Base-by-base conservation (phyloP, 2,888 invertebrate species). In the Oscheius onirici region DNA sequence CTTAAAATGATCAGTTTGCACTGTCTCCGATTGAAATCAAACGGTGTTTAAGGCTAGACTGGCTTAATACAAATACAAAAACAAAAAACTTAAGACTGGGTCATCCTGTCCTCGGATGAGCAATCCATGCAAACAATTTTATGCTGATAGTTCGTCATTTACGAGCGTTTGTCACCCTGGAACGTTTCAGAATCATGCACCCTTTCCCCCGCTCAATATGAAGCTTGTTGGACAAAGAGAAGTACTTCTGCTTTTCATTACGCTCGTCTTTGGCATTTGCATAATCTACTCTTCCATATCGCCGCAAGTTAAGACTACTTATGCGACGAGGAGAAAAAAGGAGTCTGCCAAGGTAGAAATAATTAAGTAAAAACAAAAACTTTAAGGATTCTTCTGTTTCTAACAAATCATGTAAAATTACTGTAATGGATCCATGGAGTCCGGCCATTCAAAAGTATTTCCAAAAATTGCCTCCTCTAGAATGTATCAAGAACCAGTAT, bases 401-500 rank as follows among this genome's bases (percentile, higher is more conserved):
- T 15, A 43, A 15, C 15, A 11, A 10, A 26, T 15, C 54, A 41
- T 70, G 70, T 63, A 49, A 63, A 17, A 69, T 86, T 43, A 77
- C 80, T 3, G 63, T 72, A 6, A 78, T 82, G 8, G 79, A 86
- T 73, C 84, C 86, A n/a, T 86, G 83, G 82, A 84, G 86, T 74
- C 71, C 57, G 51, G 68, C 78, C 26, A 80, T 86, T 52, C 71
- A 60, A 10, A 61, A 74, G 49, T 86, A 80, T 61, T 43, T 84
- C 24, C 51, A 69, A 28, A 61, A 69, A 55, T 57, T 76, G 20
- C 51, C 72, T 10, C 74, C 80, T 0, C 51, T 83, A 13, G 46
- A 54, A 0, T 86, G 86, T 66, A 57, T 58, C 40, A 60, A 71
- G 41, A 72, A 83, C n/a, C 86, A 86, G 63, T 73, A 77, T 13